Evolutionary conservation across 2,888 invertebrate genomes (phyloP), one percentile per base, ranked within the genome.

Genomic region (Julus scanicus): DNA sequence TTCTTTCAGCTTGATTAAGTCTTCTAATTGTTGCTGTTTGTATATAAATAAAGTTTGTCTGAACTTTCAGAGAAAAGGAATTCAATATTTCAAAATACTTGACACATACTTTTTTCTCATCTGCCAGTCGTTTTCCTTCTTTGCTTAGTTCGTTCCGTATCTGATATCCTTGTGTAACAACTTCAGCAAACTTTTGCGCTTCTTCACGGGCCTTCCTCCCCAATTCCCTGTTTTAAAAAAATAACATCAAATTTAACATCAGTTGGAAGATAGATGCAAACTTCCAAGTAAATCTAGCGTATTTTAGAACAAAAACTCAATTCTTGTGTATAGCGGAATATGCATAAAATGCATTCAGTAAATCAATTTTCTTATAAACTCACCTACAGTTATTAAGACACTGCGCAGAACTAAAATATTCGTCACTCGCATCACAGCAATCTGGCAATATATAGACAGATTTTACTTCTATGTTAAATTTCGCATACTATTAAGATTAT

Each of bases 101-200:
- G 15, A 39, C 8, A 40, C 40, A 90, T 89, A 92, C 92, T 90
- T 92, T 94, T 91, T 95, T 95, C 90, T 96, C 96, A 89, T 94
- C 94, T 91, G 95, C 95, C 90, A 96, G 93, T 90, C 94, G 94
- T 91, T 95, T 95, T 13, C 97, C 97, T 91, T 94, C 95, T 89
- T 94, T 94, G 86, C 96, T 95, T 91, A 97, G 93, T 90, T 97
- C 96, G 88, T 94, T 91, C 90, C 96, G 94, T 89, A 96, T 93
- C 90, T 95, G 95, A 91, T 94, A 95, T 15, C 99, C 99, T 90
- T 95, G 95, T 91, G 95, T 95, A 88, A 95, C 93, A 13, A 98
- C 92, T 91, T 96, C 96, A 0, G 95, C 95, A 88, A 94, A 92
- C 90, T 95, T 94, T 90, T 95, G 95, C 0, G 96, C 95, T 88